These are phyloP conservation scores for Spialia ferax DNA, from an alignment of 2,888 invertebrate species.

Conservation along the genomic window DNA sequence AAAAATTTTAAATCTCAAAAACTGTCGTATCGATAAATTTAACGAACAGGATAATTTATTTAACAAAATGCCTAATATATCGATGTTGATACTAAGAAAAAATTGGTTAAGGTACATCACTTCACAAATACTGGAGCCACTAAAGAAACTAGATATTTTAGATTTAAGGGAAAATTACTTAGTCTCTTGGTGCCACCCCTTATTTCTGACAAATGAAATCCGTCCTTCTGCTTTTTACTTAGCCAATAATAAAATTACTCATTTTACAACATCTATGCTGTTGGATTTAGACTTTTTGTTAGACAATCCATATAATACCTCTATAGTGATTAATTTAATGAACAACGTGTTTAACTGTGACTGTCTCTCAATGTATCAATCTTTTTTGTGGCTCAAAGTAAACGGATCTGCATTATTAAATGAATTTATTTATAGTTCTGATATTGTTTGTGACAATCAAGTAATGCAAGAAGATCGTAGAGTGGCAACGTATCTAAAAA, in stretches of 20 bases:
- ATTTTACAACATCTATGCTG: slow-evolving; percentile 82
- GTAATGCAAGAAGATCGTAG: slow-evolving; percentile 74
- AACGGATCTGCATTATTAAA: slow-evolving; percentile 67
- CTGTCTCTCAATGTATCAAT: slow-evolving; percentile 76
- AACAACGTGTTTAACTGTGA: slow-evolving; percentile 86
- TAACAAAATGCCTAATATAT: slow-evolving; percentile 73
- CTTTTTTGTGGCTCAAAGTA: slow-evolving; percentile 72
- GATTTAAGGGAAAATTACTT: slow-evolving; percentile 81
- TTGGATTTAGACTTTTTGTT: slow-evolving; percentile 80
- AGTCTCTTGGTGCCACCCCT: slow-evolving; percentile 76
- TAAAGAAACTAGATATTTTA: slow-evolving; percentile 68
- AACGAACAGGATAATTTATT: slow-evolving; percentile 73
- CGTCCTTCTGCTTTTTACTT: slow-evolving; percentile 66
- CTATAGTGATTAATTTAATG: slow-evolving; percentile 73
- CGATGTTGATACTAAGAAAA: slow-evolving; percentile 74
- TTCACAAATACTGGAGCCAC: slow-evolving; percentile 66
- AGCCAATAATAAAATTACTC: slow-evolving; percentile 81
- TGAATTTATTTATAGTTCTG: slow-evolving; percentile 64
- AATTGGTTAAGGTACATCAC: slow-evolving; percentile 74
- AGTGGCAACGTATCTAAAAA: slow-evolving; percentile 71
- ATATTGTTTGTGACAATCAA: slow-evolving; percentile 75
- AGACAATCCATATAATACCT: slow-evolving; percentile 57
- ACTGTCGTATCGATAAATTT: slow-evolving; percentile 76
- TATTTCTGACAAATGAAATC: slow-evolving; percentile 72
- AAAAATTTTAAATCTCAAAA: slow-evolving; percentile 72